Percentiles rank a stretch among this genome's conserved stretches.
phyloP scores from a whole-genome alignment of 2,797 vertebrate genomes.

The Octomys mimax region DNA sequence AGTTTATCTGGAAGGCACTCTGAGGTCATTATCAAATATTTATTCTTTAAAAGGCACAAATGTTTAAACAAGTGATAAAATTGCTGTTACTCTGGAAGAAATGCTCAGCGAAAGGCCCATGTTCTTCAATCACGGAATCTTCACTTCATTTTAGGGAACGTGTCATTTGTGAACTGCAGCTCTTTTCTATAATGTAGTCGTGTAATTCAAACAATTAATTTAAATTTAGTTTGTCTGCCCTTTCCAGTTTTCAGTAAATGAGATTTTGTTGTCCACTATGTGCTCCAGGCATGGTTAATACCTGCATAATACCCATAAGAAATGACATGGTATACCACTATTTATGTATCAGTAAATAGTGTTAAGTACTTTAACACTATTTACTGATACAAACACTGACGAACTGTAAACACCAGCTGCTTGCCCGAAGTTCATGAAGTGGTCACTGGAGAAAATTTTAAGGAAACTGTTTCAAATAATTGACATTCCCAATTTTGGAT shows the following conservation, averaged over 20 bases:
- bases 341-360: too few relatives aligned
- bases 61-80: slow-evolving; percentile 44
- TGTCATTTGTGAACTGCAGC: neutral
- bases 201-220: neutral
- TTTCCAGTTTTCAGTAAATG: neutral
- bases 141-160: neutral
- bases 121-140: neutral
- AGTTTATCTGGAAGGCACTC: slow-evolving; percentile 10
- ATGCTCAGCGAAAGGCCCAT: neutral
- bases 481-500: neutral
- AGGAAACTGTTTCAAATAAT: neutral
- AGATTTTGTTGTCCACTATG: neutral
- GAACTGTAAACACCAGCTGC: neutral
- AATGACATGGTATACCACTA: neutral
- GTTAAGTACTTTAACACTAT: neutral
- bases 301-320: neutral
- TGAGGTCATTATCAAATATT: slow-evolving; percentile 31
- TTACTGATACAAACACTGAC: neutral
- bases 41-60: slow-evolving; percentile 1
- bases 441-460: neutral
- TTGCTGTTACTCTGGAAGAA: neutral
- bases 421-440: neutral
- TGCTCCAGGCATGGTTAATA: neutral
- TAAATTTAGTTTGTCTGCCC: neutral
- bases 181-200: neutral